Evolutionary conservation across 2,888 invertebrate species (phyloP).

Genomic region (Cheilosia variabilis): DNA sequence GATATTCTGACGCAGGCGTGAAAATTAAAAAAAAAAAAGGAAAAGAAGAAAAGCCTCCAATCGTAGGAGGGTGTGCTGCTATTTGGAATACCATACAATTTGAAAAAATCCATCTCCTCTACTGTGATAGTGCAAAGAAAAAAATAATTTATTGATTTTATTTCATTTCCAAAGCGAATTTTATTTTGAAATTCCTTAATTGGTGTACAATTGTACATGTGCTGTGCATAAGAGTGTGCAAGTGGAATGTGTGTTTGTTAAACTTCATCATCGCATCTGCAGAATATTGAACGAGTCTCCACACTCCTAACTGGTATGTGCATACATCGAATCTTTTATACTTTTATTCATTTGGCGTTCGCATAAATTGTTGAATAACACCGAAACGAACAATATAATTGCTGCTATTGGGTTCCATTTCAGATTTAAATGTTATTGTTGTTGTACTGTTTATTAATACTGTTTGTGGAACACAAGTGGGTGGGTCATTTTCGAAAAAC

Average conservation of each 20-base stretch:
- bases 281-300: constrained; percentile 16
- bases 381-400: constrained; percentile 40
- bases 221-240: background rate
- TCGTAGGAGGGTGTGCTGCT: constrained; percentile 56
- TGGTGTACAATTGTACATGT: constrained; percentile 1
- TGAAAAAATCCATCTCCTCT: constrained; percentile 47
- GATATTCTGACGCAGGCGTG: constrained; percentile 73
- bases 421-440: constrained; percentile 37
- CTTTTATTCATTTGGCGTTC: constrained; percentile 52
- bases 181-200: constrained; percentile 36
- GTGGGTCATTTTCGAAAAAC: constrained; percentile 66
- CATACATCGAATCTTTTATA: background rate
- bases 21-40: constrained; percentile 49
- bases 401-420: constrained; percentile 53
- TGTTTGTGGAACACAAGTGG: constrained; percentile 52
- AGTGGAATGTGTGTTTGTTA: constrained; percentile 46
- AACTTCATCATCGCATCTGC: constrained; percentile 34
- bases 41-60: constrained; percentile 8
- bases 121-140: constrained; percentile 67
- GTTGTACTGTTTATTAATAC: constrained; percentile 4
- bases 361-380: constrained; percentile 55
- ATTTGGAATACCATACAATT: constrained; percentile 36
- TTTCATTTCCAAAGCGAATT: constrained; percentile 17
- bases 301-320: constrained; percentile 49
- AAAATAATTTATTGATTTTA: constrained; percentile 70